Percentiles rank a stretch among this genome's conserved stretches.
These are phyloP conservation scores for Romanogobio albipinnatus DNA, from an alignment of 2,113 vertebrate genomes.

Conservation along the genomic window DNA sequence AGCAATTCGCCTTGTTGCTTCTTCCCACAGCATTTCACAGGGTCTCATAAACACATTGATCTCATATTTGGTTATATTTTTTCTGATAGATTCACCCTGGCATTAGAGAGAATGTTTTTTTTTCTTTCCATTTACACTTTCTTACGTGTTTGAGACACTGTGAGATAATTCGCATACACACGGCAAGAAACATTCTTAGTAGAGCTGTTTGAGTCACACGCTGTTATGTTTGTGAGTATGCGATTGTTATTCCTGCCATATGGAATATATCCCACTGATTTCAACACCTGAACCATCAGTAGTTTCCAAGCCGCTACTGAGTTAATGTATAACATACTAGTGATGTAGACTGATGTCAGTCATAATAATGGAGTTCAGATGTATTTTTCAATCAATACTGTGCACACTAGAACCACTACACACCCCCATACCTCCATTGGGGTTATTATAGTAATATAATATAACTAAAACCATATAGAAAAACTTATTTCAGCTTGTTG, in stretches of 20 bases:
- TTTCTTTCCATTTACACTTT: neutral
- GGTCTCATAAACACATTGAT: conserved; percentile 18
- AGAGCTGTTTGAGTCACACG: conserved; percentile 8
- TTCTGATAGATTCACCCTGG: neutral
- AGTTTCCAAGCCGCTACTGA: neutral
- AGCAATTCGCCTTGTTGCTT: conserved; percentile 40
- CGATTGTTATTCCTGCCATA: neutral
- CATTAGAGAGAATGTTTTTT: neutral
- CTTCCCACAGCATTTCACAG: conserved; percentile 45
- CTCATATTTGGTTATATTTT: conserved; percentile 32
- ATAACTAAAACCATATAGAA: neutral
- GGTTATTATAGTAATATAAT: too few relatives aligned
- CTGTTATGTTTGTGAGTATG: conserved; percentile 1
- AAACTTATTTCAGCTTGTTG: neutral
- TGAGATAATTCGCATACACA: conserved; percentile 22
- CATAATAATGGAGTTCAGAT: neutral
- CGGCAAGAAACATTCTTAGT: neutral
- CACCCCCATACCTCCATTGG: too few relatives aligned
- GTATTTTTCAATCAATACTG: conserved; percentile 3
- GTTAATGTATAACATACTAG: conserved; percentile 21
- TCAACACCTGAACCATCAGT: neutral
- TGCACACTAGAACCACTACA: neutral
- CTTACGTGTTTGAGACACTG: conserved; percentile 7
- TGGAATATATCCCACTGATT: conserved; percentile 18
- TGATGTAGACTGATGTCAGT: neutral